phyloP scores from a whole-genome alignment of 1,140 invertebrate genomes.

The Watersipora subatra region DNA sequence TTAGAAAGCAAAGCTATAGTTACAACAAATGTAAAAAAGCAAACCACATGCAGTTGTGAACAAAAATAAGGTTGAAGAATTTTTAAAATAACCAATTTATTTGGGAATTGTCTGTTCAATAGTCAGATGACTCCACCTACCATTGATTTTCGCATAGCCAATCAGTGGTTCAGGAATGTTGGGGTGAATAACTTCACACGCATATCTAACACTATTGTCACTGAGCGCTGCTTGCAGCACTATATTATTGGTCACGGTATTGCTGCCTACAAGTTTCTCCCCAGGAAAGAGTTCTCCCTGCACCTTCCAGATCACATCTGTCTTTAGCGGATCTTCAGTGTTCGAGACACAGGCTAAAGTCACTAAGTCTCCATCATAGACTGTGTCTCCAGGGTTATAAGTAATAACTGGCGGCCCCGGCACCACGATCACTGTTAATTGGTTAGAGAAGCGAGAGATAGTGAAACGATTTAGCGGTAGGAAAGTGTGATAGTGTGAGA shows the following conservation, averaged over 20 bases:
- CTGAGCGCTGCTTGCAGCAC: not conserved
- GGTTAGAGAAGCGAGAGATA: not conserved
- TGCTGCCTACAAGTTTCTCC: not conserved
- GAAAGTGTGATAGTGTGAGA: too few species aligned
- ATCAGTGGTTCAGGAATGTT: not conserved
- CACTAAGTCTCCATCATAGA: not conserved
- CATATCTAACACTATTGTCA: not conserved
- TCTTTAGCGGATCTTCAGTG: not conserved
- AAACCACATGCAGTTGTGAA: too few species aligned
- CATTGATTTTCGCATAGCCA: not conserved
- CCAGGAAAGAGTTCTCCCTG: not conserved
- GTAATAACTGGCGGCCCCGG: not conserved
- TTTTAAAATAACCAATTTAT: too few species aligned
- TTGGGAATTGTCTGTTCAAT: too few species aligned
- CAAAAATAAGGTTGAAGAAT: too few species aligned
- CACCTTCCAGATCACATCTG: not conserved
- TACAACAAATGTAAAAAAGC: too few species aligned
- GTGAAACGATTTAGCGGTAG: too few species aligned
- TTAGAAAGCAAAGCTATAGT: too few species aligned
- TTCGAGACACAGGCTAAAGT: not conserved
- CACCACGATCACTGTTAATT: not conserved
- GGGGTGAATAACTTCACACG: not conserved
- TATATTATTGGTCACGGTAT: not conserved
- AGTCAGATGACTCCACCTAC: not conserved
- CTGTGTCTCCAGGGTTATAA: not conserved